Evolutionary conservation across 2,888 invertebrate genomes (phyloP).

Genomic region (Stegophylla sp.): DNA sequence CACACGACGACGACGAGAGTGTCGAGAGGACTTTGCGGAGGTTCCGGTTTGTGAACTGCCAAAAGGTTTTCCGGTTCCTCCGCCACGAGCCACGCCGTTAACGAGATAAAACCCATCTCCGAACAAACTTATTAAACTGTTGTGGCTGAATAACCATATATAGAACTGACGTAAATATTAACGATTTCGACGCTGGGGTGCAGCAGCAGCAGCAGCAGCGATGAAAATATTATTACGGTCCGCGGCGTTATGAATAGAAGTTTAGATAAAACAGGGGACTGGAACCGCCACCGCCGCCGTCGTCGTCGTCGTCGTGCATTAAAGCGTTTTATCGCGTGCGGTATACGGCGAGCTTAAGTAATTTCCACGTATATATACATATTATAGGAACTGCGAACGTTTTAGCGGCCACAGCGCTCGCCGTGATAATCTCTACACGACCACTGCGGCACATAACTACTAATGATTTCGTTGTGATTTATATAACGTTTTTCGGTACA

Average conservation of each 20-base stretch:
- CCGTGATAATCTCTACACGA: no score
- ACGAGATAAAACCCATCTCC: constrained; percentile 50
- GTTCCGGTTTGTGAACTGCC: constrained; percentile 53
- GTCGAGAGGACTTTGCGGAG: constrained; percentile 43
- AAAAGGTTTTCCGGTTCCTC: constrained; percentile 52
- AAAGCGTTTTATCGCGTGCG: not conserved
- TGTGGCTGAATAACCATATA: not conserved
- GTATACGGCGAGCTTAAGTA: no score
- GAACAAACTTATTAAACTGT: constrained; percentile 36
- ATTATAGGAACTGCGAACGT: no score
- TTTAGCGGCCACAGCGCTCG: not conserved
- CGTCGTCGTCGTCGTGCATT: not conserved
- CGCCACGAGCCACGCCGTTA: constrained; percentile 14
- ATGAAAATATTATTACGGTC: constrained; percentile 1
- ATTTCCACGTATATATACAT: no score
- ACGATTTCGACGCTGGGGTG: constrained; percentile 24
- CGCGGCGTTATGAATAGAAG: not conserved
- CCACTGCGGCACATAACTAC: no score
- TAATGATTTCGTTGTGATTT: no score
- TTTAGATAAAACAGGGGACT: not conserved
- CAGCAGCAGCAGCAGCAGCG: no score
- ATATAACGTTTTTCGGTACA: no score
- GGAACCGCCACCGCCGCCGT: no score
- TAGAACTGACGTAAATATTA: not conserved
- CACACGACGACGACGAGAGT: constrained; percentile 34